These are phyloP conservation scores for Gastrophryne carolinensis DNA, from an alignment of 2,797 vertebrate genomes.

Conservation along the genomic window DNA sequence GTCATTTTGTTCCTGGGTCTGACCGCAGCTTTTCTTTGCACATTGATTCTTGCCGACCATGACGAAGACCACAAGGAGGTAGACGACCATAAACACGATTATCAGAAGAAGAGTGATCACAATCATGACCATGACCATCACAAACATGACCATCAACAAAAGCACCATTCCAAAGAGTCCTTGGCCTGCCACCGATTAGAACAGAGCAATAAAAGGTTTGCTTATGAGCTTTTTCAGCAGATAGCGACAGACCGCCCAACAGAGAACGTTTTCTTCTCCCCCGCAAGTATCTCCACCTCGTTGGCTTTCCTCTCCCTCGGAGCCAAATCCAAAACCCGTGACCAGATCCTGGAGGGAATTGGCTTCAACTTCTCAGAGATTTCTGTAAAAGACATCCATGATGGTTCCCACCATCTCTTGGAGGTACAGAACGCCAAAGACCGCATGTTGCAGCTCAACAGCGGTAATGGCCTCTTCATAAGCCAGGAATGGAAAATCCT, in stretches of 20 bases:
- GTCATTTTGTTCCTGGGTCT: conserved; percentile 46
- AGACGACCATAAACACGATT: background rate
- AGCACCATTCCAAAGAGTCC: conserved; percentile 18
- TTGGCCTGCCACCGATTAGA: conserved; percentile 48
- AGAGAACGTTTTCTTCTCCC: conserved; percentile 85
- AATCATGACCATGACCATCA: conserved; percentile 4
- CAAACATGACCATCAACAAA: conserved; percentile 18
- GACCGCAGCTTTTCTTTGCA: conserved; percentile 55
- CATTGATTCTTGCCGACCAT: conserved; percentile 16
- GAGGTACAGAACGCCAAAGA: conserved; percentile 58
- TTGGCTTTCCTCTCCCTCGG: conserved; percentile 84
- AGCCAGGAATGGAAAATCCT: conserved; percentile 65
- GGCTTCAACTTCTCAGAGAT: conserved; percentile 71
- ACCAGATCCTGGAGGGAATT: conserved; percentile 77
- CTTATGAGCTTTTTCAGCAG: conserved; percentile 76
- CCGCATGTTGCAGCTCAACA: conserved; percentile 59
- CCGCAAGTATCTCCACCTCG: conserved; percentile 79
- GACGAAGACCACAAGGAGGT: conserved; percentile 4
- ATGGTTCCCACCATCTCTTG: conserved; percentile 73
- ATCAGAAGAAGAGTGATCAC: conserved; percentile 7
- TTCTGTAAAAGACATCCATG: conserved; percentile 67
- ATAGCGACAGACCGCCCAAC: conserved; percentile 60
- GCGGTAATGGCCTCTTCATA: conserved; percentile 79
- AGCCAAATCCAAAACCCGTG: conserved; percentile 75
- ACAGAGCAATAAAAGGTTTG: conserved; percentile 73